A percentile compares a stretch with the other conserved stretches of the same genome.
These are phyloP conservation scores for Girardinichthys multiradiatus DNA, from an alignment of 2,113 vertebrate species.

Conservation along the genomic window DNA sequence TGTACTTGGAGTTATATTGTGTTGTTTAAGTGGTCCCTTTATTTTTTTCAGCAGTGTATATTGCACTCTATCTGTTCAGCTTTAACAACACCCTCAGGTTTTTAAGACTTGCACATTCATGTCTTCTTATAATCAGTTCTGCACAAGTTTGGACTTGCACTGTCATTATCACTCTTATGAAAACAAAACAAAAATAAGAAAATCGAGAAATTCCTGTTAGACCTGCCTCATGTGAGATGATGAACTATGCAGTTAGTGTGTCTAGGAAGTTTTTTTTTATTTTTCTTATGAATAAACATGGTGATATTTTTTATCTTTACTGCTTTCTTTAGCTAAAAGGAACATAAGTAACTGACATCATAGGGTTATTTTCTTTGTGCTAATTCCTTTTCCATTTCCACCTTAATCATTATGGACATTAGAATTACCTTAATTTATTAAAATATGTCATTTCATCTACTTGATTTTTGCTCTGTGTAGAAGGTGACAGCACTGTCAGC, in stretches of 20 bases:
- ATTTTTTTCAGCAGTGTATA: too few relatives aligned
- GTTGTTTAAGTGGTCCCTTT: too few relatives aligned
- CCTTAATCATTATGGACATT: conserved; percentile 22
- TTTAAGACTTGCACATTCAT: conserved; percentile 31
- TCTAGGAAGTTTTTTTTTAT: too few relatives aligned
- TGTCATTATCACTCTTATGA: not conserved
- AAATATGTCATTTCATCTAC: conserved; percentile 41
- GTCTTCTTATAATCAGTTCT: conserved; percentile 16
- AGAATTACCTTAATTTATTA: conserved; percentile 27
- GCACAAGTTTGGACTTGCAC: not conserved
- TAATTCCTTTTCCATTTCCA: conserved; percentile 15
- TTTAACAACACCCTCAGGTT: not conserved
- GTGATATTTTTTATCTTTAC: not conserved
- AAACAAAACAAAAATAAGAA: too few relatives aligned
- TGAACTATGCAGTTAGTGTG: not conserved
- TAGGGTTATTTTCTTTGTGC: not conserved
- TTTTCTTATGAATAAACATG: not conserved
- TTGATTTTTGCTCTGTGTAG: conserved; percentile 16
- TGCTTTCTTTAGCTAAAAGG: not conserved
- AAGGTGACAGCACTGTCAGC: conserved; percentile 17
- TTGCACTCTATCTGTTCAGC: not conserved
- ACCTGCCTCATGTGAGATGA: conserved; percentile 10
- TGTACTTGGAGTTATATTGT: too few relatives aligned
- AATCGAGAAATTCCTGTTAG: conserved; percentile 21
- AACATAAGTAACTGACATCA: not conserved